Evolutionary conservation across 2,888 invertebrate species (phyloP).

Genomic region (Apantesis nais): DNA sequence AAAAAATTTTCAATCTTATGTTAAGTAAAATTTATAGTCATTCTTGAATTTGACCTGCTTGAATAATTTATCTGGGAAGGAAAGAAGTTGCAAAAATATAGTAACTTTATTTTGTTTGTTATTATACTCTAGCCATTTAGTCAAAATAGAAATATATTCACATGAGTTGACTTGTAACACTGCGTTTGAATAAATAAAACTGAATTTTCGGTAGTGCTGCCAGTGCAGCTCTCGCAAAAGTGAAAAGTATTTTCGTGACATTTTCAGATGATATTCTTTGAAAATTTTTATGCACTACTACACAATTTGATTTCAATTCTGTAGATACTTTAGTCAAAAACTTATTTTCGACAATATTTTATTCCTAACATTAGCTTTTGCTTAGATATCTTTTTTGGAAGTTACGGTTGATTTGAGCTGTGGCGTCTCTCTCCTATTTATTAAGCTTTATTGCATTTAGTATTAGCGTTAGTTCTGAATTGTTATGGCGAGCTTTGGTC

Average conservation of each 20-base stretch:
- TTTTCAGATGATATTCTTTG: background rate
- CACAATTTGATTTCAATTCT: background rate
- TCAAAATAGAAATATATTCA: background rate
- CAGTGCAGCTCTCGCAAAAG: background rate
- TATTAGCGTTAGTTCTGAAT: too few relatives aligned
- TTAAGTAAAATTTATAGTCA: too few relatives aligned
- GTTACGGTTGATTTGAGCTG: too few relatives aligned
- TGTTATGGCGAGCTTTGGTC: too few relatives aligned
- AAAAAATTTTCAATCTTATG: too few relatives aligned
- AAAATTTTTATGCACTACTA: background rate
- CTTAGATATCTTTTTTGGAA: background rate
- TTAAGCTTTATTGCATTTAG: too few relatives aligned
- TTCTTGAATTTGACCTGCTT: too few relatives aligned
- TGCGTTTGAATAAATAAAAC: background rate
- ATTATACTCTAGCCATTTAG: too few relatives aligned
- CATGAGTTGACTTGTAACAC: background rate
- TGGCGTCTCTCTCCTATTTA: too few relatives aligned
- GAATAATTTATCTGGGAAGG: too few relatives aligned
- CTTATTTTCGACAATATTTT: background rate
- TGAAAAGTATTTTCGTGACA: background rate
- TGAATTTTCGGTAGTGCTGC: background rate
- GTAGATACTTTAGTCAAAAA: background rate
- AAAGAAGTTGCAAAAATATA: too few relatives aligned
- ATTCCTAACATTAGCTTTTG: background rate
- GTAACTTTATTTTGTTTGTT: too few relatives aligned